phyloP scores from a whole-genome alignment of 2,888 invertebrate species.

The Anthoptus insignis region DNA sequence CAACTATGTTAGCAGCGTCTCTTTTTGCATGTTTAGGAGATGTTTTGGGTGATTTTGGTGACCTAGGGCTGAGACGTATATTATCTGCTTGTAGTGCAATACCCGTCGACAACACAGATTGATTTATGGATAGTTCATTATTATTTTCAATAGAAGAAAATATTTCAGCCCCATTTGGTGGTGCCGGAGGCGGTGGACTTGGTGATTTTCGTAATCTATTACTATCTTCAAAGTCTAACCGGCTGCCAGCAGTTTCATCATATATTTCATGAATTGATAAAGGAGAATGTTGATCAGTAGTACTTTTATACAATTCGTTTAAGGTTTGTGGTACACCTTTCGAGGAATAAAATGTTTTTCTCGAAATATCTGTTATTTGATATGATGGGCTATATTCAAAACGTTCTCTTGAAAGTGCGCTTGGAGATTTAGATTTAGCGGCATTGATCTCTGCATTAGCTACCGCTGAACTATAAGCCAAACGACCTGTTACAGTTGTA shows the following conservation, averaged over 20 bases:
- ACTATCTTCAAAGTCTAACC: conserved; percentile 79
- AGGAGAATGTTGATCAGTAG: conserved; percentile 88
- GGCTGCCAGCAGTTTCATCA: conserved; percentile 82
- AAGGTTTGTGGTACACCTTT: conserved; percentile 75
- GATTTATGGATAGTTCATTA: conserved; percentile 61
- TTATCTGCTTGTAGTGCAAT: conserved; percentile 69
- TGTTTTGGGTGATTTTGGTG: conserved; percentile 91
- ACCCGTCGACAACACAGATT: conserved; percentile 69
- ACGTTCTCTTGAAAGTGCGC: conserved; percentile 85
- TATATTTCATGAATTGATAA: conserved; percentile 89
- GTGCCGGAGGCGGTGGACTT: conserved; percentile 94
- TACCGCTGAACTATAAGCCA: conserved; percentile 90
- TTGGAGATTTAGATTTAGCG: conserved; percentile 83
- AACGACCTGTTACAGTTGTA: conserved; percentile 88
- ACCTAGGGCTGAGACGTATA: conserved; percentile 89
- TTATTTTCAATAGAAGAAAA: conserved; percentile 80
- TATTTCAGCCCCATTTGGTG: conserved; percentile 87
- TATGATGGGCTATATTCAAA: conserved; percentile 87
- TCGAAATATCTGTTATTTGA: conserved; percentile 72
- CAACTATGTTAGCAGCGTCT: conserved; percentile 88
- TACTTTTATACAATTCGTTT: conserved; percentile 82
- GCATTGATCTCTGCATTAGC: conserved; percentile 88
- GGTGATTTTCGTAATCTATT: conserved; percentile 85
- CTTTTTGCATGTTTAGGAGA: conserved; percentile 90
- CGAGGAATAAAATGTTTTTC: conserved; percentile 72